Evolutionary conservation across 2,888 invertebrate genomes (phyloP).

Genomic region (Drosophila greeni): DNA sequence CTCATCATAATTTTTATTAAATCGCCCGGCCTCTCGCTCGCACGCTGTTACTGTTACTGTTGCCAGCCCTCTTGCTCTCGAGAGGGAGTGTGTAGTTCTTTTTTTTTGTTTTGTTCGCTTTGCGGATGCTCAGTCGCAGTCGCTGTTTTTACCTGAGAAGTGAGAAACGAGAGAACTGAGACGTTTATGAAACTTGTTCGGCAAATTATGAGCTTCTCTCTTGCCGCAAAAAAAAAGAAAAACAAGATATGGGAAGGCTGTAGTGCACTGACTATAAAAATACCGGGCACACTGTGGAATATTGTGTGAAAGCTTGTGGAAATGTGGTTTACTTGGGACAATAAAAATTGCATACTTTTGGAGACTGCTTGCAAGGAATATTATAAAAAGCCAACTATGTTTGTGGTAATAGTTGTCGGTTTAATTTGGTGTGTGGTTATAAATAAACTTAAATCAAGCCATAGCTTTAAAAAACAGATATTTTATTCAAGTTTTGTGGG

Average conservation of each 20-base stretch:
- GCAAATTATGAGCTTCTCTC: slow-evolving; percentile 65
- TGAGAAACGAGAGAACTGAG: slow-evolving; percentile 32
- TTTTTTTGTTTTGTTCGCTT: slow-evolving; percentile 8
- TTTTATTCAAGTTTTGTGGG: too few species aligned
- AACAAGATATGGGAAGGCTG: slow-evolving; percentile 9
- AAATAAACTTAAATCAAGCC: too few species aligned
- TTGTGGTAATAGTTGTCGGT: not conserved
- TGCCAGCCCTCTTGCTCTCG: slow-evolving; percentile 55
- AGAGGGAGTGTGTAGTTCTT: slow-evolving; percentile 9
- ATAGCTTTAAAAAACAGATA: too few species aligned
- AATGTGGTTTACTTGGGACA: not conserved
- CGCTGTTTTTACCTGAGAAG: slow-evolving; percentile 57
- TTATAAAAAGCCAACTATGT: not conserved
- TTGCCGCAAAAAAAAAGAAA: slow-evolving; percentile 9
- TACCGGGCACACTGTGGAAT: slow-evolving; percentile 1
- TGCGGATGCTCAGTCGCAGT: slow-evolving; percentile 51
- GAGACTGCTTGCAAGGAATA: too few species aligned
- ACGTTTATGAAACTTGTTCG: slow-evolving; percentile 74
- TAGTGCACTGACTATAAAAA: slow-evolving; percentile 10
- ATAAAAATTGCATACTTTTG: not conserved
- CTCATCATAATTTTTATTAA: slow-evolving; percentile 76
- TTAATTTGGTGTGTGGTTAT: not conserved
- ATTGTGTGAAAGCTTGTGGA: not conserved
- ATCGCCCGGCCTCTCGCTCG: slow-evolving; percentile 53
- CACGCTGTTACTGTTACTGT: slow-evolving; percentile 65